Percentiles rank a stretch among this genome's conserved stretches.
Evolutionary conservation across 2,888 invertebrate species (phyloP).

Genomic region (Alsophila aescularia): DNA sequence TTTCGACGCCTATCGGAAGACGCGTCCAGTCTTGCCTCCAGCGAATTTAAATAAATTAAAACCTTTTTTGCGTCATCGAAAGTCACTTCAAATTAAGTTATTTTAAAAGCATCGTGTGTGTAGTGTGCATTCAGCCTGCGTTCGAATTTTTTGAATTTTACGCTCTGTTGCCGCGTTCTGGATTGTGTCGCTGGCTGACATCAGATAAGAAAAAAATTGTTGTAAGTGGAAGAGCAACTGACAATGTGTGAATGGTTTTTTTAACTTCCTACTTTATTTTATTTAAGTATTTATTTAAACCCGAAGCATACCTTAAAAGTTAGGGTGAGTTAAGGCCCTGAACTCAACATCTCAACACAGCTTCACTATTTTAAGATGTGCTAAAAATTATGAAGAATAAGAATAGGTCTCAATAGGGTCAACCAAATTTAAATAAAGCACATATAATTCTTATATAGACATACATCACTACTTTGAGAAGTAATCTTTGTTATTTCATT

Average conservation of each 20-base stretch:
- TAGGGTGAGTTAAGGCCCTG: too few relatives aligned
- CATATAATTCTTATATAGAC: background rate
- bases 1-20: conserved; percentile 74
- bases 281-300: background rate
- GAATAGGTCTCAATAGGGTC: background rate
- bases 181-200: conserved; percentile 54
- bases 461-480: background rate
- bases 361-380: background rate
- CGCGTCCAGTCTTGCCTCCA: conserved; percentile 69
- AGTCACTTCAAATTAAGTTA: conserved; percentile 31
- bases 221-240: conserved; percentile 61
- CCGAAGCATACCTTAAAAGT: background rate
- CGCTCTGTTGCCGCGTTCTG: conserved; percentile 52
- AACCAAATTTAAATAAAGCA: background rate
- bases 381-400: conserved; percentile 1
- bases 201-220: conserved; percentile 49
- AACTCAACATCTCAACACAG: too few relatives aligned
- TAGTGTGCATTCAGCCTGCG: conserved; percentile 39
- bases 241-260: conserved; percentile 22
- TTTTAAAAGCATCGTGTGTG: conserved; percentile 41
- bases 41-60: conserved; percentile 40
- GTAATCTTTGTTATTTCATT: too few relatives aligned
- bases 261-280: background rate
- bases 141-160: conserved; percentile 61
- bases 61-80: conserved; percentile 7